Evolutionary conservation across 1,140 invertebrate genomes (phyloP).

Genomic region (Saccostrea echinata): DNA sequence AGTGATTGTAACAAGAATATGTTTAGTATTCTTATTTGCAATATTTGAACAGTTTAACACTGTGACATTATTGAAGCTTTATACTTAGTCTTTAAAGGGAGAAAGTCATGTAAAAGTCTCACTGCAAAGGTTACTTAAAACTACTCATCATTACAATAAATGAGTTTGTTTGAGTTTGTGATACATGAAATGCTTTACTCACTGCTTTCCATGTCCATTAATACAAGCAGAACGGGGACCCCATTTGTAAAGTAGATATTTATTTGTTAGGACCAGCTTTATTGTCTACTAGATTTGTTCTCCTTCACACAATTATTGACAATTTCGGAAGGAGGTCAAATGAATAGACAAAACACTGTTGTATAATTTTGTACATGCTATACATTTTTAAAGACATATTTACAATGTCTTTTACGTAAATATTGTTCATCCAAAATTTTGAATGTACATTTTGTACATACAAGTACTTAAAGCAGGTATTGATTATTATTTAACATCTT

Average conservation of each 20-base stretch:
- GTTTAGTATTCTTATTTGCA: not conserved
- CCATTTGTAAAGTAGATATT: too few relatives aligned
- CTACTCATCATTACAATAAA: not conserved
- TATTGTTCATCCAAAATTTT: not conserved
- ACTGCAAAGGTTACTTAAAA: not conserved
- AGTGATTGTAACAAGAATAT: too few relatives aligned
- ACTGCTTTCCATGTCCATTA: not conserved
- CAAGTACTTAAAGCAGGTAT: too few relatives aligned
- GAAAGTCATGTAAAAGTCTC: not conserved
- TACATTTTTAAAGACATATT: not conserved
- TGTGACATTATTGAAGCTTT: not conserved
- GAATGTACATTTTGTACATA: too few relatives aligned
- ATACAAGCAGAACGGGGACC: too few relatives aligned
- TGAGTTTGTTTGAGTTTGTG: not conserved
- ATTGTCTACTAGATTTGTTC: not conserved
- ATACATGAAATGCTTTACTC: not conserved
- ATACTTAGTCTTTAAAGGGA: too few relatives aligned
- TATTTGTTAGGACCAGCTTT: too few relatives aligned
- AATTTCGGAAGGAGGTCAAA: not conserved
- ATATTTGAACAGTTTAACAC: not conserved
- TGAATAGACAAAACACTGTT: not conserved
- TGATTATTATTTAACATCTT: too few relatives aligned
- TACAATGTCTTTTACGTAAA: not conserved
- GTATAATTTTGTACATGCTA: not conserved
- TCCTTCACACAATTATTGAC: not conserved